Evolutionary conservation across 2,113 vertebrate species (phyloP).

Genomic region (Amblyopsis rosae): DNA sequence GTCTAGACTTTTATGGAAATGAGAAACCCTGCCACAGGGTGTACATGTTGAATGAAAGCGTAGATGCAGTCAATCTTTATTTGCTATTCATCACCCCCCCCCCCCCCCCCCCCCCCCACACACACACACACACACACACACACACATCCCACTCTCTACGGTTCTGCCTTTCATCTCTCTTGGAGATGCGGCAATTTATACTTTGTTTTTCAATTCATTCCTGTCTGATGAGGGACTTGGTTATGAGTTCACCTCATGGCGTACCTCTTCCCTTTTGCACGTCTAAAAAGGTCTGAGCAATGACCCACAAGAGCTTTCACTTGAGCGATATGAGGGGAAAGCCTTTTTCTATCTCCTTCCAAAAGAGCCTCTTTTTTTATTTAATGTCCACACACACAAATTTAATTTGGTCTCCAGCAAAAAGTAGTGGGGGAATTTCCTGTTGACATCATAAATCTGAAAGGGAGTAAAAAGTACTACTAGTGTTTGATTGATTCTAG

Average conservation of each 20-base stretch:
- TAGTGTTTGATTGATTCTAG: conserved; percentile 55
- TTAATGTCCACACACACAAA: conserved; percentile 57
- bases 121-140: no score
- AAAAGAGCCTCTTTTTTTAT: conserved; percentile 61
- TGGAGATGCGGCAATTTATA: conserved; percentile 70
- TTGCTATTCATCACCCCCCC: conserved; percentile 71
- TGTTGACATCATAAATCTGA: conserved; percentile 74
- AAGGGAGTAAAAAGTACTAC: conserved; percentile 66
- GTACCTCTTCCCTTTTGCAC: conserved; percentile 34
- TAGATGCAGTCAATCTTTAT: conserved; percentile 73
- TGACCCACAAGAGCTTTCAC: conserved; percentile 62
- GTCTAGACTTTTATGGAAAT: conserved; percentile 77
- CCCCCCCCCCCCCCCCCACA: neutral
- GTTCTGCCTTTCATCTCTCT: conserved; percentile 70
- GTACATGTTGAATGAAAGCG: conserved; percentile 71
- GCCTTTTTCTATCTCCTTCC: conserved; percentile 40
- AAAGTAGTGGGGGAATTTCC: conserved; percentile 57
- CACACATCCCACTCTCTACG: conserved; percentile 20
- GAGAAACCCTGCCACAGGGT: conserved; percentile 70
- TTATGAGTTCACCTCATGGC: conserved; percentile 68
- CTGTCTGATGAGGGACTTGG: conserved; percentile 61
- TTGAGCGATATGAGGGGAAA: conserved; percentile 53
- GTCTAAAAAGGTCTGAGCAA: conserved; percentile 60
- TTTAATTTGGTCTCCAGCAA: conserved; percentile 65
- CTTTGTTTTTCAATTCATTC: conserved; percentile 69